Evolutionary conservation across 2,113 vertebrate species (phyloP).

Genomic region (Prietella phreatophila): DNA sequence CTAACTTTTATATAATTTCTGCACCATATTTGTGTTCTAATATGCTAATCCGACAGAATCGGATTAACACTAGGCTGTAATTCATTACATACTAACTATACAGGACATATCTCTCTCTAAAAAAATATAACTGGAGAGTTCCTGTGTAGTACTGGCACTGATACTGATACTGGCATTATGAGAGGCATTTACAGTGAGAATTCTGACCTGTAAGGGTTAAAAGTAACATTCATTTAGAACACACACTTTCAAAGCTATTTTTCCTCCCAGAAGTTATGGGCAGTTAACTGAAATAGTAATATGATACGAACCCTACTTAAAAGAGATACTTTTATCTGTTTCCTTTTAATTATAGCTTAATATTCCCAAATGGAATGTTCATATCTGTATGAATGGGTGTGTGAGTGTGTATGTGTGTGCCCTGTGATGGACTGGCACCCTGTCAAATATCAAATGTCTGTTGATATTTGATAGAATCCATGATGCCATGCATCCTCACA

Average conservation of each 20-base stretch:
- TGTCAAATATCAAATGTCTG: too few relatives aligned
- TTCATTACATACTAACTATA: neutral
- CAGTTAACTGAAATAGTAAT: neutral
- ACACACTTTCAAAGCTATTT: neutral
- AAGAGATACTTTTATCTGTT: neutral
- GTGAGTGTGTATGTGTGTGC: too few relatives aligned
- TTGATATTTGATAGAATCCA: too few relatives aligned
- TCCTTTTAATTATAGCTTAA: neutral
- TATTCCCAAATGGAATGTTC: neutral
- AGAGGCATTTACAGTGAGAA: neutral
- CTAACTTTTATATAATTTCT: neutral
- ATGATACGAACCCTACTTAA: neutral
- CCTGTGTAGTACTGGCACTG: neutral
- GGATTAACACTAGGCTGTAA: neutral
- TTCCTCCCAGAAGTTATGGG: neutral
- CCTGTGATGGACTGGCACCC: too few relatives aligned
- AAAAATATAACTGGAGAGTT: neutral
- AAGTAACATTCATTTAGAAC: neutral
- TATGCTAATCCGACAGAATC: neutral
- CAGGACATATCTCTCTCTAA: neutral
- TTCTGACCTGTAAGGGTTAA: neutral
- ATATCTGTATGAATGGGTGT: too few relatives aligned
- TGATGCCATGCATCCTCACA: too few relatives aligned
- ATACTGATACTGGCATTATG: neutral
- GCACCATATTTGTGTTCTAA: neutral